Conservation (phyloP, 2,888 invertebrate genomes). For the Orthosia cruda region DNA sequence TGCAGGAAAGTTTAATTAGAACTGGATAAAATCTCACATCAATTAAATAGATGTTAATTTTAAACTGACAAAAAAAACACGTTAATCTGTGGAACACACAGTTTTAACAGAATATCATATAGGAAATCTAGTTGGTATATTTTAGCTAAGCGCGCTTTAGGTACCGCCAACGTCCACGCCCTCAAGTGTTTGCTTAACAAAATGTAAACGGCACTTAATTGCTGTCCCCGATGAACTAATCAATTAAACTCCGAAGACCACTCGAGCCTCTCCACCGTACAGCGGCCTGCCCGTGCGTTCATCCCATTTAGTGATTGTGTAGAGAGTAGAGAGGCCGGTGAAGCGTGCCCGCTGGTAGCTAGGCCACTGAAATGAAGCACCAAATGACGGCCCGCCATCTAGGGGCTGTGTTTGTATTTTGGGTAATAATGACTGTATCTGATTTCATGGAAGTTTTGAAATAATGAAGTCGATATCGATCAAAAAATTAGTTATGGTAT, state of each 20-base stretch:
- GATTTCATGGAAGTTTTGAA: neutral
- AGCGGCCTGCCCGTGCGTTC: constrained; percentile 22
- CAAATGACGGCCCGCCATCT: neutral
- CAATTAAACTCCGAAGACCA: constrained; percentile 56
- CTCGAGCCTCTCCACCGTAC: constrained; percentile 12
- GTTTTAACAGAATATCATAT: neutral
- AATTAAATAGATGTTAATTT: neutral
- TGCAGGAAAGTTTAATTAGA: neutral
- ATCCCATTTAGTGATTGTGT: constrained; percentile 66
- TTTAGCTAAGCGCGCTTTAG: no score
- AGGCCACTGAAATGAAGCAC: constrained; percentile 22
- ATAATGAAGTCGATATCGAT: neutral
- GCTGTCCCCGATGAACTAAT: constrained; percentile 43
- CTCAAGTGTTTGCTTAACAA: constrained; percentile 16
- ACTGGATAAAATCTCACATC: neutral
- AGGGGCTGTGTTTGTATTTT: neutral
- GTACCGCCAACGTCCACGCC: neutral
- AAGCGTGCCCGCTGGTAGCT: constrained; percentile 35
- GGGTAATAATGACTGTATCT: neutral
- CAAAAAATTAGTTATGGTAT: neutral
- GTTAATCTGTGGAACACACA: neutral
- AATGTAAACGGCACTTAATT: constrained; percentile 23
- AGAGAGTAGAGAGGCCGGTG: constrained; percentile 43
- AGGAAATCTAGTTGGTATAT: neutral
- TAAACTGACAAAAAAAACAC: neutral